Base-by-base conservation (phyloP, 2,888 invertebrate species). In the Sepiola atlantica region DNA sequence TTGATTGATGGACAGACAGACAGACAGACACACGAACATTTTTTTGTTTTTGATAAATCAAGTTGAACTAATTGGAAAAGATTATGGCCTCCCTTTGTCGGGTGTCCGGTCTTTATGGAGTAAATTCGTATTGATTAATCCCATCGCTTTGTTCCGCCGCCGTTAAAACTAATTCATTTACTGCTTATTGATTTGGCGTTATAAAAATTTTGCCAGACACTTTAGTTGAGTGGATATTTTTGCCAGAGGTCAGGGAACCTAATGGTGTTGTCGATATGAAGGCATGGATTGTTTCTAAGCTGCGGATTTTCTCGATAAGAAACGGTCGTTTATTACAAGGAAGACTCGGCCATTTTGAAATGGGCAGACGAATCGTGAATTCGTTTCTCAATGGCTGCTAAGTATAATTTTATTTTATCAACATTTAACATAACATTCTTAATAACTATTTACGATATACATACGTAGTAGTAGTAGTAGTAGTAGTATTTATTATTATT, bases 81-180 rank as follows among this genome's bases (percentile, higher is more conserved):
- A 77, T 77, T 77, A 77, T 77, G 77, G n/a, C 77, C 28, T 12
- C 77, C n/a, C 12, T 77, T 77, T 77, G 28, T 77, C n/a, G 77
- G 24, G 8, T 24, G 61, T 77, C n/a, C 28, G n/a, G 28, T n/a
- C n/a, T 77, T 77, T n/a, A 77, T 77, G 77, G 77, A 77, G 77
- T 14, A n/a, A 77, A 77, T 77, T 77, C n/a, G 0, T 16, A 77
- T n/a, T 77, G 77, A 77, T 77, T 77, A 77, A 77, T 77, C 28
- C 12, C 28, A 12, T n/a, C 28, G n/a, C n/a, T n/a, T 28, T 77
- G 77, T 18, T 28, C n/a, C 77, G 4, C 8, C 28, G n/a, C 77
- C n/a, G n/a, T 77, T n/a, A 77, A 21, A n/a, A 77, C 77, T 77
- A 77, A 77, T 77, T 77, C 77, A 77, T 77, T 77, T n/a, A 77